phyloP scores from a whole-genome alignment of 1,140 invertebrate species.

The Epicauta chinensis region DNA sequence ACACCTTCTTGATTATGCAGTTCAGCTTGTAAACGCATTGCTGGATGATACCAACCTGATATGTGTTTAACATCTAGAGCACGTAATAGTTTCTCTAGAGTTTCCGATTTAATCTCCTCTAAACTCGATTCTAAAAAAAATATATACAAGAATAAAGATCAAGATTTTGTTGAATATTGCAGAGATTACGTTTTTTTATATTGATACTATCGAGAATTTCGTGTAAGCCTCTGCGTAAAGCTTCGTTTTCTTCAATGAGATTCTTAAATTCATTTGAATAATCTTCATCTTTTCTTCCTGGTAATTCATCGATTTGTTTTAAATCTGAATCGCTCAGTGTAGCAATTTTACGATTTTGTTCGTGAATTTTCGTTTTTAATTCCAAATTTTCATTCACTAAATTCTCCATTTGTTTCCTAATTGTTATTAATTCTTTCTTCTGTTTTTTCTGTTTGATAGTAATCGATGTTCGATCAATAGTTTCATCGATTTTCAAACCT shows the following conservation, averaged over 20 bases:
- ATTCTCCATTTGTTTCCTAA: slow-evolving; percentile 49
- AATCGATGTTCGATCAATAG: slow-evolving; percentile 47
- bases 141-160: neutral
- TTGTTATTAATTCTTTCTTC: slow-evolving; percentile 47
- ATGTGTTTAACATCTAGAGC: slow-evolving; percentile 62
- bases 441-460: slow-evolving; percentile 47
- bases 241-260: slow-evolving; percentile 64
- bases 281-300: slow-evolving; percentile 2
- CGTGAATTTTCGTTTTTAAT: slow-evolving; percentile 10
- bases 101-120: slow-evolving; percentile 44
- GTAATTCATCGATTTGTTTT: neutral
- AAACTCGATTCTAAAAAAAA: slow-evolving; percentile 23
- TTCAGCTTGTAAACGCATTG: slow-evolving; percentile 63
- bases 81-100: slow-evolving; percentile 53
- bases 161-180: slow-evolving; percentile 17
- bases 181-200: slow-evolving; percentile 48
- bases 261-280: slow-evolving; percentile 44
- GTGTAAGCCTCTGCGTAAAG: slow-evolving; percentile 60
- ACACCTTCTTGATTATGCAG: slow-evolving; percentile 55
- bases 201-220: slow-evolving; percentile 58
- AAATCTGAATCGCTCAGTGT: slow-evolving; percentile 22
- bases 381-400: slow-evolving; percentile 24
- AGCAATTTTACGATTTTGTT: slow-evolving; percentile 13
- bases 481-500: slow-evolving; percentile 53
- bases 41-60: slow-evolving; percentile 69